Percentiles rank a stretch among this genome's conserved stretches.
These are phyloP conservation scores for Amphiura filiformis DNA, from an alignment of 35 echinoderm and acorn worm genomes.

Conservation along the genomic window DNA sequence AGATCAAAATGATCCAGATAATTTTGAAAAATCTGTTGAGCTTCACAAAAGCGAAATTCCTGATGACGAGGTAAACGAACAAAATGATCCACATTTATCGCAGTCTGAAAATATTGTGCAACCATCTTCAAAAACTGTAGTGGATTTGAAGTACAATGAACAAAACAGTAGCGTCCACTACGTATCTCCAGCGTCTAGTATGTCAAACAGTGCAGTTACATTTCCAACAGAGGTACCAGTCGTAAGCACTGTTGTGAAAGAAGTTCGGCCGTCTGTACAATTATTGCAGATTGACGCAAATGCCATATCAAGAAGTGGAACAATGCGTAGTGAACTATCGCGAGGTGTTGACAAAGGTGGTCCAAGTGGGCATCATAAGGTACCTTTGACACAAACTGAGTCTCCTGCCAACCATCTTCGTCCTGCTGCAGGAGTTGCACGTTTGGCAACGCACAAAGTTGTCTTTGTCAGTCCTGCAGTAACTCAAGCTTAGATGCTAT, in stretches of 20 bases:
- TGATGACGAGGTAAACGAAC: neutral
- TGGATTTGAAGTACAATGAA: too few relatives aligned
- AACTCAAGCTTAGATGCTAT: neutral
- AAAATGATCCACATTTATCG: too few relatives aligned
- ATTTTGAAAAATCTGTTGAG: neutral
- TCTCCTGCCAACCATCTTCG: neutral
- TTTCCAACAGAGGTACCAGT: too few relatives aligned
- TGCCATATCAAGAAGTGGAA: neutral
- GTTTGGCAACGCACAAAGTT: slow-evolving; percentile 18
- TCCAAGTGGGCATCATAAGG: too few relatives aligned
- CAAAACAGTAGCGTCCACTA: too few relatives aligned
- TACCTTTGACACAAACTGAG: slow-evolving; percentile 1
- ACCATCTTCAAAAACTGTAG: too few relatives aligned
- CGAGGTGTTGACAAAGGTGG: neutral
- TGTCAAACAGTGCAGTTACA: too few relatives aligned
- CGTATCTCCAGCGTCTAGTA: too few relatives aligned
- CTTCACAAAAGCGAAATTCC: neutral
- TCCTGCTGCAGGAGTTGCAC: neutral
- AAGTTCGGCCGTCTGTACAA: neutral
- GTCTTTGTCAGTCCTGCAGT: slow-evolving; percentile 28
- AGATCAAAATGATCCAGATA: neutral
- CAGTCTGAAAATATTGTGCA: too few relatives aligned
- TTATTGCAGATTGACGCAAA: neutral
- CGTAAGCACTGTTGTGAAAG: neutral
- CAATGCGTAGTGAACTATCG: too few relatives aligned